These are phyloP conservation scores for Pempheris klunzingeri DNA, from an alignment of 2,797 vertebrate species.

Conservation along the genomic window DNA sequence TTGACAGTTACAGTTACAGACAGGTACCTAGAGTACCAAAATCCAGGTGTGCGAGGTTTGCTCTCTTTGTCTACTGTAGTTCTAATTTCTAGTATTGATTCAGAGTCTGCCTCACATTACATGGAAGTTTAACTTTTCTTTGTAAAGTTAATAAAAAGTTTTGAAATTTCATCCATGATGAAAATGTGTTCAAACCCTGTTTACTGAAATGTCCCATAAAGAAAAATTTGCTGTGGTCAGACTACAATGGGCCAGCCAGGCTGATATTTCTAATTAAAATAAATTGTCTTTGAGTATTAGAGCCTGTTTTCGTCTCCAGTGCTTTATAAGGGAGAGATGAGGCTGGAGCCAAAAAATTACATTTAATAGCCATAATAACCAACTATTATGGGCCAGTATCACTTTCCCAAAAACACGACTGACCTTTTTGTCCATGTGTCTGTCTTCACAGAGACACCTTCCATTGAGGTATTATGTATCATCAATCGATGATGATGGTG, in stretches of 20 bases:
- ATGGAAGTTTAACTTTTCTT: too few relatives aligned
- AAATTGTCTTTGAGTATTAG: neutral
- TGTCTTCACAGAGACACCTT: slow-evolving; percentile 4
- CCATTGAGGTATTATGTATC: neutral
- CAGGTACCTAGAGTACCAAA: too few relatives aligned
- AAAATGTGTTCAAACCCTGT: too few relatives aligned
- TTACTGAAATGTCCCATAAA: too few relatives aligned
- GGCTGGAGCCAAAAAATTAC: neutral
- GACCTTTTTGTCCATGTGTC: neutral
- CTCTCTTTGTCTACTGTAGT: too few relatives aligned
- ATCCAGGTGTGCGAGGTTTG: too few relatives aligned
- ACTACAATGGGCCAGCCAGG: neutral
- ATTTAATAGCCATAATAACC: slow-evolving; percentile 9
- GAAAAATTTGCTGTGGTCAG: neutral
- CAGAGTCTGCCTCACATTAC: too few relatives aligned
- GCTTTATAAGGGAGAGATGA: neutral
- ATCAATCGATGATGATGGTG: slow-evolving; percentile 19
- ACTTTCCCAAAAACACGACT: neutral
- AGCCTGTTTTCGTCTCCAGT: neutral
- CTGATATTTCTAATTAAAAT: neutral
- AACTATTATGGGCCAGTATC: neutral
- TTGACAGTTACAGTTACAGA: too few relatives aligned
- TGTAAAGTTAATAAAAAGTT: too few relatives aligned
- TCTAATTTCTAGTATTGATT: too few relatives aligned
- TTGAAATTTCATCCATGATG: too few relatives aligned